A percentile compares a stretch with the other conserved stretches of the same genome.
These are phyloP conservation scores for Agriopis leucophaearia DNA, from an alignment of 2,888 invertebrate species.

Conservation along the genomic window DNA sequence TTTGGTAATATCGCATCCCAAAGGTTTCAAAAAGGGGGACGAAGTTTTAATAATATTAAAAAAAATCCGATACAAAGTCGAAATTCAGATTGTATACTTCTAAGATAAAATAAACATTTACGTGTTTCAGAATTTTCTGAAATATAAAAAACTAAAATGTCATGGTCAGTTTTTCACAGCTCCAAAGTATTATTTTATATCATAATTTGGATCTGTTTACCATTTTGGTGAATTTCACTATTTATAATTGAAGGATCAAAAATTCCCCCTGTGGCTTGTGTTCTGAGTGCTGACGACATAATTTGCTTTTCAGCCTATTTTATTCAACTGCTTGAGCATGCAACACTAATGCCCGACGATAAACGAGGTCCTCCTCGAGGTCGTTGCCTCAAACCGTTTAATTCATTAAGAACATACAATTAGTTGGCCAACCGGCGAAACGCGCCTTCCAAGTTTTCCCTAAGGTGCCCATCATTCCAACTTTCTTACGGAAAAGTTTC, in stretches of 20 bases:
- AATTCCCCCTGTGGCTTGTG: constrained; percentile 3
- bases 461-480: constrained; percentile 52
- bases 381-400: constrained; percentile 57
- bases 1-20: no score
- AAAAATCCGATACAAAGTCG: no score
- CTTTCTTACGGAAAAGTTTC: constrained; percentile 42
- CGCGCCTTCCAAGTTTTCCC: constrained; percentile 46
- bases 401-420: constrained; percentile 67
- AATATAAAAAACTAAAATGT: no score
- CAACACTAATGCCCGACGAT: constrained; percentile 29
- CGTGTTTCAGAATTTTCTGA: no score
- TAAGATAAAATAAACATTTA: no score
- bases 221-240: neutral
- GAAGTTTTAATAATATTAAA: no score
- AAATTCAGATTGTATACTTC: no score
- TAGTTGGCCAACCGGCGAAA: constrained; percentile 54
- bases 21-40: no score
- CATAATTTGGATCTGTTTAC: no score
- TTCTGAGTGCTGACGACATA: constrained; percentile 7
- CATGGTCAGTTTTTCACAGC: no score
- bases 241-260: neutral
- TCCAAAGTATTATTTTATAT: no score
- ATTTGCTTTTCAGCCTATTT: constrained; percentile 21
- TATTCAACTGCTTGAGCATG: constrained; percentile 32
- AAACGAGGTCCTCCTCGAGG: constrained; percentile 33